Evolutionary conservation across 2,888 invertebrate species (phyloP).

Genomic region (Eustalomyia histrio): DNA sequence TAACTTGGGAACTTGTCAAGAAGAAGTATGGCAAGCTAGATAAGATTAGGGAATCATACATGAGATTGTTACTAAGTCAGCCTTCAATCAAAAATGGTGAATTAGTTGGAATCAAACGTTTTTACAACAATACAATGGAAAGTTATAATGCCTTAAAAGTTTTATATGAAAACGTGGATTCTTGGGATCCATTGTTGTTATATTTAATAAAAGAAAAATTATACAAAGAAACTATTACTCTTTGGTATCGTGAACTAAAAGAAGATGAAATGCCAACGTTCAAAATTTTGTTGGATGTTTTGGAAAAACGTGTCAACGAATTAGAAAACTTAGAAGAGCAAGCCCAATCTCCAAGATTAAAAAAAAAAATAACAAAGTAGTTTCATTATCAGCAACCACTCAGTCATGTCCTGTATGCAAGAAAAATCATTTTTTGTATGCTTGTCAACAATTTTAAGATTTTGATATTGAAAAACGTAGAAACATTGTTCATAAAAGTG

Average conservation of each 20-base stretch:
- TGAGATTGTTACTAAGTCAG: slow-evolving; percentile 34
- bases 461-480: too few species aligned
- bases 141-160: slow-evolving; percentile 45
- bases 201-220: slow-evolving; percentile 45
- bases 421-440: too few species aligned
- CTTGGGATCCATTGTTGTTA: slow-evolving; percentile 48
- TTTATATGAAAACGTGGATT: too few species aligned
- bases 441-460: too few species aligned
- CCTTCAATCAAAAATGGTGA: slow-evolving; percentile 26
- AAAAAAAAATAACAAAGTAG: too few species aligned
- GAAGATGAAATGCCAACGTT: slow-evolving; percentile 22
- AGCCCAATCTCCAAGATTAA: too few species aligned
- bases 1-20: slow-evolving; percentile 10
- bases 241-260: slow-evolving; percentile 38
- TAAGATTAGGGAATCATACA: neutral
- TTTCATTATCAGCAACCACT: too few species aligned
- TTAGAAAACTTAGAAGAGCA: too few species aligned
- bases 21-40: slow-evolving; percentile 19
- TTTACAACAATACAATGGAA: slow-evolving; percentile 51
- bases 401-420: too few species aligned
- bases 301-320: too few species aligned
- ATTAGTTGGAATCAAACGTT: slow-evolving; percentile 33
- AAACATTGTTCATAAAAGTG: too few species aligned
- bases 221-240: slow-evolving; percentile 34
- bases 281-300: slow-evolving; percentile 24